A percentile compares a stretch with the other conserved stretches of the same genome.
These are phyloP conservation scores for Phortica okadai DNA, from an alignment of 2,888 invertebrate genomes.

Conservation along the genomic window DNA sequence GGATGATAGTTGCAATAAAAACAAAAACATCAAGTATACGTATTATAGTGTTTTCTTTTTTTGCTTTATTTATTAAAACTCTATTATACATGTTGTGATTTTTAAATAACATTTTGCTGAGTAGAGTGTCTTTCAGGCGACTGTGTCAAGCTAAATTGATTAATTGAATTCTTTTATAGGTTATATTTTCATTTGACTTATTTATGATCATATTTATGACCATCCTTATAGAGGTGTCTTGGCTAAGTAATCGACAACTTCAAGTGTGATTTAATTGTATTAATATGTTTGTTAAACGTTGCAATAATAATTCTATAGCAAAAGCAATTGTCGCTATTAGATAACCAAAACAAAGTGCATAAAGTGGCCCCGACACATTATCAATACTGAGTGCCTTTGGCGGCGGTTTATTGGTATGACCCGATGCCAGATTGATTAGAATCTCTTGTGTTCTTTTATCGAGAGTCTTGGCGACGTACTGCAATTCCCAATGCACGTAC, in stretches of 20 bases:
- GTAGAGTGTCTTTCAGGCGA: no score
- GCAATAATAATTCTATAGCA: constrained; percentile 54
- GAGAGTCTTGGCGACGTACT: constrained; percentile 64
- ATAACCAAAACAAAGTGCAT: constrained; percentile 67
- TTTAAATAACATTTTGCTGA: no score
- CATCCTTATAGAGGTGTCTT: not conserved
- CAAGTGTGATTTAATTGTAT: not conserved
- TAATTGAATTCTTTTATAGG: no score
- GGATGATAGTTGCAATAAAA: no score
- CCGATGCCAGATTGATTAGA: constrained; percentile 58
- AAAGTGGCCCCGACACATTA: constrained; percentile 72
- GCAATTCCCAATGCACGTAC: constrained; percentile 70
- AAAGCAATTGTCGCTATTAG: constrained; percentile 58
- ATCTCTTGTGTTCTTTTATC: constrained; percentile 67
- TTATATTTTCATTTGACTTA: not conserved
- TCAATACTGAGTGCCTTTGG: constrained; percentile 65
- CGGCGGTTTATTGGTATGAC: constrained; percentile 58
- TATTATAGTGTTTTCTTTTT: no score
- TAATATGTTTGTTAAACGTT: not conserved
- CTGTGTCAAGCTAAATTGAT: no score
- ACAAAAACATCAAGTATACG: no score
- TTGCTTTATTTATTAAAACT: no score
- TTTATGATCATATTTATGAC: no score
- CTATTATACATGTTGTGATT: no score
- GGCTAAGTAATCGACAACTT: not conserved